Percentiles rank a stretch among this genome's conserved stretches.
Conservation (phyloP, 2,113 vertebrate genomes). For the Ifrita kowaldi region DNA sequence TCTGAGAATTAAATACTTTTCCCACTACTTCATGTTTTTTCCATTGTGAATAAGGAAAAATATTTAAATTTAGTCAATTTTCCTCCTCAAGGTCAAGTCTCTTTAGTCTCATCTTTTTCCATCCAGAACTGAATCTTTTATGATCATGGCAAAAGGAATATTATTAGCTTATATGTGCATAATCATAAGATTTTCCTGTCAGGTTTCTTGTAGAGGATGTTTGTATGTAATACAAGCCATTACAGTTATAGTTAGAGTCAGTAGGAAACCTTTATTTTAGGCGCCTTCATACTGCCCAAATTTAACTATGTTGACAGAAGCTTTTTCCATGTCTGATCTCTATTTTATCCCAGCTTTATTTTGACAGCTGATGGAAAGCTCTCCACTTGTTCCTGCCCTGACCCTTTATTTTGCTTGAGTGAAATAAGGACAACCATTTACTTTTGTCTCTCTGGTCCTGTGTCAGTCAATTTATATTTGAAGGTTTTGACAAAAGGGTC, state of each 20-base stretch:
- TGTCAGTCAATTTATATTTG: background rate
- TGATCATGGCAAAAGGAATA: background rate
- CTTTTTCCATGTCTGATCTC: constrained; percentile 3
- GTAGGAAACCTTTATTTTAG: background rate
- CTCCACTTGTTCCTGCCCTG: background rate
- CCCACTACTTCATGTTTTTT: constrained; percentile 10
- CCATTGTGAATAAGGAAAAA: constrained; percentile 44
- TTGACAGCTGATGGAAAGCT: background rate
- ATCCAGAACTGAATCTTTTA: background rate
- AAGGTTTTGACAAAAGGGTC: background rate
- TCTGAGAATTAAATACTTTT: constrained; percentile 32
- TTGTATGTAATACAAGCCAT: background rate
- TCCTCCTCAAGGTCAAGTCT: constrained; percentile 32
- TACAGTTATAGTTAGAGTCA: background rate
- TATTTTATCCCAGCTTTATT: background rate
- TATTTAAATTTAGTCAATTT: constrained; percentile 57
- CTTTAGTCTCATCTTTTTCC: constrained; percentile 36
- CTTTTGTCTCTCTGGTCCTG: background rate
- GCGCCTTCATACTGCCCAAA: background rate
- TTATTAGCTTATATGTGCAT: background rate
- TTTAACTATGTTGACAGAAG: background rate
- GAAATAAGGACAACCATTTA: background rate
- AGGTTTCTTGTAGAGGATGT: background rate
- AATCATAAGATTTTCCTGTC: background rate
- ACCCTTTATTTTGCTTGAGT: background rate